phyloP scores from a whole-genome alignment of 2,888 invertebrate genomes.

The Lasioglossum villosulum region DNA sequence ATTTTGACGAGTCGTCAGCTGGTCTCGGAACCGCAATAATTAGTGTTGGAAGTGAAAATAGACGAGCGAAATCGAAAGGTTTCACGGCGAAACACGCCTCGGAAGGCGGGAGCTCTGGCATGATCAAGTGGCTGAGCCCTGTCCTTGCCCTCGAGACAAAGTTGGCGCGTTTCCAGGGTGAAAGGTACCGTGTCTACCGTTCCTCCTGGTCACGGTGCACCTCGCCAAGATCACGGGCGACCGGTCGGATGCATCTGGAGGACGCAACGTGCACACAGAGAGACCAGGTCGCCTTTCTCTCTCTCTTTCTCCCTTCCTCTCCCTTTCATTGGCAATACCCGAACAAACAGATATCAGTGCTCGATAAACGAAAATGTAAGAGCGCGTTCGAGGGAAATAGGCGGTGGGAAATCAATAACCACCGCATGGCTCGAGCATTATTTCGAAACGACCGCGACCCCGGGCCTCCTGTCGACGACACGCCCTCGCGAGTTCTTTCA shows the following conservation, averaged over 20 bases:
- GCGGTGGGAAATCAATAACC: slow-evolving; percentile 38
- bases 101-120: slow-evolving; percentile 24
- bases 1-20: not conserved
- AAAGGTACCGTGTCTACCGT: slow-evolving; percentile 56
- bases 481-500: not conserved
- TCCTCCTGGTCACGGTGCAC: slow-evolving; percentile 46
- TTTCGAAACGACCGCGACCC: slow-evolving; percentile 16
- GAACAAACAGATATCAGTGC: slow-evolving; percentile 44
- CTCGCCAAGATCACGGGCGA: slow-evolving; percentile 66
- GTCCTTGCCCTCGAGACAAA: slow-evolving; percentile 70
- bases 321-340: not conserved
- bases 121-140: slow-evolving; percentile 51
- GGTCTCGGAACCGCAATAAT: not conserved
- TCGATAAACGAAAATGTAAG: slow-evolving; percentile 45
- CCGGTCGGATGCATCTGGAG: slow-evolving; percentile 35
- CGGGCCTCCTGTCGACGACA: not conserved
- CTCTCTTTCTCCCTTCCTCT: not conserved
- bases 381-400: slow-evolving; percentile 25
- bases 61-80: not conserved
- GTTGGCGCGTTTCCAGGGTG: slow-evolving; percentile 69
- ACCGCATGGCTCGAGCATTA: slow-evolving; percentile 7
- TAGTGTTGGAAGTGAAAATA: not conserved
- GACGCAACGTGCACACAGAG: slow-evolving; percentile 5
- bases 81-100: not conserved
- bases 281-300: not conserved